These are phyloP conservation scores for Sminthurides aquaticus DNA, from an alignment of 2,888 invertebrate species.

Conservation along the genomic window DNA sequence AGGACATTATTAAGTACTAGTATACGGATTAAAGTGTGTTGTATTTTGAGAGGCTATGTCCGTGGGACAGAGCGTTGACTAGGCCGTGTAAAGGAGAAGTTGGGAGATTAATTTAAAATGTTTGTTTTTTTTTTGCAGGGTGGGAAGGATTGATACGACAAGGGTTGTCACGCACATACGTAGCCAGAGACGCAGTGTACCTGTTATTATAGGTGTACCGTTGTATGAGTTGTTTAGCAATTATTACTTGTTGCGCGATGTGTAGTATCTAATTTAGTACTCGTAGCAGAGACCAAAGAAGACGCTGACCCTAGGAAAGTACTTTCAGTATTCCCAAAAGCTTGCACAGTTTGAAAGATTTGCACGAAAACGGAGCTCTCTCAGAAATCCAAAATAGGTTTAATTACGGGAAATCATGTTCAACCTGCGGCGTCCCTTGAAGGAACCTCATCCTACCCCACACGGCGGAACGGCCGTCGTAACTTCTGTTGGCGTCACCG, in stretches of 20 bases:
- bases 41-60: too few relatives aligned
- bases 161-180: constrained; percentile 15
- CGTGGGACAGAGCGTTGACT: too few relatives aligned
- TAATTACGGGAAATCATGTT: constrained; percentile 10
- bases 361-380: background rate
- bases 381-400: background rate
- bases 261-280: background rate
- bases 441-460: background rate
- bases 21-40: too few relatives aligned
- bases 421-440: constrained; percentile 15
- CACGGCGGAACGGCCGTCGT: background rate
- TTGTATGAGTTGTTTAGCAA: background rate
- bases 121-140: constrained; percentile 12
- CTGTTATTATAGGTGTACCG: constrained; percentile 19
- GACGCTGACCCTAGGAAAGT: background rate
- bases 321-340: too few relatives aligned
- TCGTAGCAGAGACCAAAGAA: background rate
- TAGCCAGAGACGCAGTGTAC: constrained; percentile 21
- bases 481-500: background rate
- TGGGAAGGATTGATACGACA: background rate
- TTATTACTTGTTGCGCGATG: background rate
- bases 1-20: too few relatives aligned
- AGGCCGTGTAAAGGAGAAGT: constrained; percentile 31
- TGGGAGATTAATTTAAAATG: background rate
- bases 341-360: too few relatives aligned